phyloP scores from a whole-genome alignment of 2,113 vertebrate genomes.

The Sclerurus mexicanus region DNA sequence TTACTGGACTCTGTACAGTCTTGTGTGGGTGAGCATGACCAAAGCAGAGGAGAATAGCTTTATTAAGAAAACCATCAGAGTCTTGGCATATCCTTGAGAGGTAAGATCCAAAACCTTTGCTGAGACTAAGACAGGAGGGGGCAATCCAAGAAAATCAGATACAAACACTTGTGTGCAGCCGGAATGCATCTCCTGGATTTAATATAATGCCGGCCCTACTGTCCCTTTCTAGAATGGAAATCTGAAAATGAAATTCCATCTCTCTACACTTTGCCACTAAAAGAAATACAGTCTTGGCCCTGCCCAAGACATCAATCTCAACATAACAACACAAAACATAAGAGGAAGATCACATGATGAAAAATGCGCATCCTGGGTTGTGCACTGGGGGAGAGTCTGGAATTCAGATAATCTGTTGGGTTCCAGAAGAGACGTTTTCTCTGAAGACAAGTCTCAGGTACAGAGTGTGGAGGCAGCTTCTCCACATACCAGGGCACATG shows the following conservation, averaged over 20 bases:
- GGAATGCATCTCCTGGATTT: not conserved
- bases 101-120: not conserved
- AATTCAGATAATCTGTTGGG: not conserved
- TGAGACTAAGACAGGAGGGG: not conserved
- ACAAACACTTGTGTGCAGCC: not conserved
- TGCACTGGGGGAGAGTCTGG: not conserved
- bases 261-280: not conserved
- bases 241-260: not conserved
- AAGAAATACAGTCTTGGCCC: not conserved
- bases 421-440: not conserved
- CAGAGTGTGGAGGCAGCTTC: not conserved
- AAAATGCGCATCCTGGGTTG: not conserved
- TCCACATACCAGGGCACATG: rapidly evolving
- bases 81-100: not conserved
- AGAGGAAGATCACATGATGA: not conserved
- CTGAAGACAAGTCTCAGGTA: not conserved
- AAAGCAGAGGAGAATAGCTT: not conserved
- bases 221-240: not conserved
- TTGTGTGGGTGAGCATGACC: not conserved
- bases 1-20: not conserved
- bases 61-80: not conserved
- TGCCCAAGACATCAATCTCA: not conserved
- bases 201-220: not conserved
- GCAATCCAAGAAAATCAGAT: not conserved
- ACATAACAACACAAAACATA: not conserved